Evolutionary conservation across 2,113 vertebrate genomes (phyloP).

Genomic region (Setophaga petechia): DNA sequence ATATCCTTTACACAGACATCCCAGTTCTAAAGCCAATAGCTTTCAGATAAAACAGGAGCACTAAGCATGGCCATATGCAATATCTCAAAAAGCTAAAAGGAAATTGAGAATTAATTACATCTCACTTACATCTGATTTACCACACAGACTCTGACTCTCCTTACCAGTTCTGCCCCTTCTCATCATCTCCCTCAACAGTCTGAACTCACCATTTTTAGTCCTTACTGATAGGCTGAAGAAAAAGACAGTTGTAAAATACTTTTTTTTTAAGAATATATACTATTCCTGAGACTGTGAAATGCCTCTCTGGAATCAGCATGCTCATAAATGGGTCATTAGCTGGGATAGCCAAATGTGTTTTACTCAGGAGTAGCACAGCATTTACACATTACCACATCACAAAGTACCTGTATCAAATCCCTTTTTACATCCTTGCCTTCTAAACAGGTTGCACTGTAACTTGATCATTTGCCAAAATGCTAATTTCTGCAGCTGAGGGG

Average conservation of each 20-base stretch:
- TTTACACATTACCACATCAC: not conserved
- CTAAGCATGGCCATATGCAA: slow-evolving; percentile 15
- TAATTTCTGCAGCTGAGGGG: slow-evolving; percentile 58
- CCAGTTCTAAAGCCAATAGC: slow-evolving; percentile 83
- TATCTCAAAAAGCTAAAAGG: slow-evolving; percentile 41
- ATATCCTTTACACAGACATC: slow-evolving; percentile 97
- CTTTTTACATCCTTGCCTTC: slow-evolving; percentile 61
- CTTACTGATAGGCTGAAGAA: slow-evolving; percentile 8
- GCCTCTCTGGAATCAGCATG: slow-evolving; percentile 38
- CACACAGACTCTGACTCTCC: slow-evolving; percentile 30
- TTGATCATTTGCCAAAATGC: slow-evolving; percentile 68
- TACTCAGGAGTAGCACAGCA: slow-evolving; percentile 54
- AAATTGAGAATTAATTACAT: not conserved
- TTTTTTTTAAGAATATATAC: not conserved
- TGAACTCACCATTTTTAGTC: slow-evolving; percentile 35
- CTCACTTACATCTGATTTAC: slow-evolving; percentile 54
- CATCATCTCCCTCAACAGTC: not conserved
- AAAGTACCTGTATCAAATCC: not conserved
- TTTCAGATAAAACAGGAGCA: not conserved
- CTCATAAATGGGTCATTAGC: slow-evolving; percentile 19
- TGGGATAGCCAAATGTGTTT: slow-evolving; percentile 36
- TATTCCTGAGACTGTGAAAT: slow-evolving; percentile 25
- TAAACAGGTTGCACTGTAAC: slow-evolving; percentile 53
- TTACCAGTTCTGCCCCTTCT: not conserved
- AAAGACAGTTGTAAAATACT: slow-evolving; percentile 40